These are phyloP conservation scores for Cerastoderma edule DNA, from an alignment of 2,888 invertebrate species.

Conservation along the genomic window DNA sequence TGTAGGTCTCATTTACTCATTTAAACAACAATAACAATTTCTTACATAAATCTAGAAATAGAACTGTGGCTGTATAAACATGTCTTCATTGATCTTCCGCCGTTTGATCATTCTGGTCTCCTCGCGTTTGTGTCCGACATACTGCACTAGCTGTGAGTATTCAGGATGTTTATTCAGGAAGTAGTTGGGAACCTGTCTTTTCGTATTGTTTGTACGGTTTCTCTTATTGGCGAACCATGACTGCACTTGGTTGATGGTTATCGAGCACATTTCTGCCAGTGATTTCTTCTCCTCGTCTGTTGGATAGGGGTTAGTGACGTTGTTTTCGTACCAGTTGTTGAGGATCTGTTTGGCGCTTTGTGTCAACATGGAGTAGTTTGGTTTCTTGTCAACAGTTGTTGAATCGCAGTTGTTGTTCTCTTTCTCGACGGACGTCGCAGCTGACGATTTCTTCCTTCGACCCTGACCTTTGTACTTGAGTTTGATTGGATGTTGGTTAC, in stretches of 20 bases:
- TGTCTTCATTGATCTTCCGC: constrained; percentile 49
- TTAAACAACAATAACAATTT: too few species aligned
- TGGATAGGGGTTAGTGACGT: constrained; percentile 73
- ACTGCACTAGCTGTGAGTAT: constrained; percentile 66
- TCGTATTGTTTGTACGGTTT: constrained; percentile 75
- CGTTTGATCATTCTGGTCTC: constrained; percentile 53
- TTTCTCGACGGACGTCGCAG: not conserved
- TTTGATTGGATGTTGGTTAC: constrained; percentile 78
- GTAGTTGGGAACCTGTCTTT: constrained; percentile 73
- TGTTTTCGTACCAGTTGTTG: constrained; percentile 71
- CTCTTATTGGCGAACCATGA: constrained; percentile 80
- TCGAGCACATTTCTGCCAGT: constrained; percentile 66
- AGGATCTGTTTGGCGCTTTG: constrained; percentile 64
- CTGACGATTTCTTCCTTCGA: constrained; percentile 38
- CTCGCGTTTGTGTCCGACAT: constrained; percentile 67
- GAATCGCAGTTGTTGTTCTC: constrained; percentile 42
- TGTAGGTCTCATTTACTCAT: too few species aligned
- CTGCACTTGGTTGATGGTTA: constrained; percentile 71
- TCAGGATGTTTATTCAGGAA: constrained; percentile 73
- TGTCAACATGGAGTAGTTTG: constrained; percentile 62
- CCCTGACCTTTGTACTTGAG: constrained; percentile 67
- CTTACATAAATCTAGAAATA: constrained; percentile 40
- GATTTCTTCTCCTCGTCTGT: constrained; percentile 70
- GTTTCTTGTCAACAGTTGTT: constrained; percentile 43
- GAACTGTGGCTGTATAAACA: constrained; percentile 59